phyloP scores from a whole-genome alignment of 2,113 vertebrate genomes.

The Melanocharis versteri region DNA sequence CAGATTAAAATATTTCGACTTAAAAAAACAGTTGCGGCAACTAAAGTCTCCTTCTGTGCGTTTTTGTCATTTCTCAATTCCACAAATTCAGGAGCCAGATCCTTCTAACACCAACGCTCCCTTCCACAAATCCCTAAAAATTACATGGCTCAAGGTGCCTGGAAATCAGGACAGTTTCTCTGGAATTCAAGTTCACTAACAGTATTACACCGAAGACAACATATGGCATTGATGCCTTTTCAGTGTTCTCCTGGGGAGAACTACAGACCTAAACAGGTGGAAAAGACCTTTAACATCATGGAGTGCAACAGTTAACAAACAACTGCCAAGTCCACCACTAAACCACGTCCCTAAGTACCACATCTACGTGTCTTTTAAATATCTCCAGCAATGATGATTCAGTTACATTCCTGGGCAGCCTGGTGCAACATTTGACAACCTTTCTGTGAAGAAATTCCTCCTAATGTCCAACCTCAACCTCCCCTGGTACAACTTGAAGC shows the following conservation, averaged over 20 bases:
- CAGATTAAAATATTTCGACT: not conserved
- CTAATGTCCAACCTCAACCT: not conserved
- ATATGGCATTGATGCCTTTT: rapidly evolving
- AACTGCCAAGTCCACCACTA: not conserved
- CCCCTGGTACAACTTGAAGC: not conserved
- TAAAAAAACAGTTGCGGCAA: not conserved
- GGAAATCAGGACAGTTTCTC: not conserved
- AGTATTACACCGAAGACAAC: not conserved
- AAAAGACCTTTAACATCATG: not conserved
- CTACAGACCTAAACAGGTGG: not conserved
- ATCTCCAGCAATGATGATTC: not conserved
- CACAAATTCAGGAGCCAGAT: not conserved
- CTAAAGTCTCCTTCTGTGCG: not conserved
- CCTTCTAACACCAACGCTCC: not conserved
- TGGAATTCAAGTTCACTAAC: not conserved
- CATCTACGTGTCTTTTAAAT: not conserved
- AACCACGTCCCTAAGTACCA: not conserved
- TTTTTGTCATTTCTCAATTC: not conserved
- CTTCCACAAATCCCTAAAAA: not conserved
- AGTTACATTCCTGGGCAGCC: not conserved
- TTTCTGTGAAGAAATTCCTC: not conserved
- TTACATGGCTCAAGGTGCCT: rapidly evolving
- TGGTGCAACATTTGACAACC: not conserved
- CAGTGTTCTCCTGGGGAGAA: not conserved
- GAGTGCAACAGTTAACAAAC: not conserved